Base-by-base conservation (phyloP, 2,888 invertebrate genomes). In the Monopis laevigella region DNA sequence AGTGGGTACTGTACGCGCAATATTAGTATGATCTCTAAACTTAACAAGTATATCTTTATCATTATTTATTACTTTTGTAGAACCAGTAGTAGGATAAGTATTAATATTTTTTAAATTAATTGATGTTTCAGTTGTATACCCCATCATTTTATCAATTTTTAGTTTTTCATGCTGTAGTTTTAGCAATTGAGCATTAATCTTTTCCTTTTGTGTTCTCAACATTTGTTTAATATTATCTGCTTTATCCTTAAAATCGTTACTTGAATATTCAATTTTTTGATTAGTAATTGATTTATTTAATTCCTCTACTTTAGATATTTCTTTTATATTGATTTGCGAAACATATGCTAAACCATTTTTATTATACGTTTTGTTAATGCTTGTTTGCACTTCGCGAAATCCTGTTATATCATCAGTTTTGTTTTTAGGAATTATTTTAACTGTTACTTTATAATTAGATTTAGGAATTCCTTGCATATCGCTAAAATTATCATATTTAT, bases 311-410 rank as follows among this genome's bases (percentile, higher is more conserved):
- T 72, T 71, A 0, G 75, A 70, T 50, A 78, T 61, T 53, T 74
- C 66, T 3, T 75, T 70, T 1, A 77, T 63, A 40, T 77, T 78
- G 0, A 75, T 60, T 32, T 68, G 48, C 1, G 74, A 69, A 10
- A 64, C 64, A 48, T 65, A 72, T 1, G 59, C 36, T 1, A 72
- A 19, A 1, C 77, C 78, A 44, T 72, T 60, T 49, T 62, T 67
- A 39, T 71, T 67, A 38, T 58, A 72, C 30, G 64, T 72, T 49
- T 75, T 75, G 43, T 77, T 75, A 2, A 77, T 73, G 45, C 62
- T 66, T 1, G 75, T 71, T 32, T 70, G 71, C 24, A 72, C 49
- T 64, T 75, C 74, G 55, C 74, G 77, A 29, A 66, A 74, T 0
- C 68, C 68, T 6, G 63, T 50, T 42, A 59, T 52, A 1, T 57